These are phyloP conservation scores for Rotaria socialis DNA, from an alignment of 2,888 invertebrate genomes.

Conservation along the genomic window DNA sequence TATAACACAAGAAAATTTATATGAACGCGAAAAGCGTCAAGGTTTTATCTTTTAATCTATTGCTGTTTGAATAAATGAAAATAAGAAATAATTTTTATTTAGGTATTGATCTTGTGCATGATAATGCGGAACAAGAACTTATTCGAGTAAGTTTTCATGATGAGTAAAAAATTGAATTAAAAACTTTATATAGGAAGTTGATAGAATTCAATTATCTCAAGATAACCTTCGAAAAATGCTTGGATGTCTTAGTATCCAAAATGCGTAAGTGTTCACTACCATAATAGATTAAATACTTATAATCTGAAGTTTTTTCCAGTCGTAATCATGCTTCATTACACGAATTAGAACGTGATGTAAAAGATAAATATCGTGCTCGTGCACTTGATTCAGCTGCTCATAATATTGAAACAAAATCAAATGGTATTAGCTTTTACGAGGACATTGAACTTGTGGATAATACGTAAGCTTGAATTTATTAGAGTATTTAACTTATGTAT, in stretches of 20 bases:
- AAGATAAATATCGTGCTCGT: conserved; percentile 77
- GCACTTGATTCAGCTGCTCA: conserved; percentile 56
- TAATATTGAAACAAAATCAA: conserved; percentile 55
- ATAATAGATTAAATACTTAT: neutral
- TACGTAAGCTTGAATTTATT: conserved; percentile 52
- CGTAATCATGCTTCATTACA: conserved; percentile 63
- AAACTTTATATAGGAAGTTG: conserved; percentile 66
- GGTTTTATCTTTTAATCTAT: conserved; percentile 52
- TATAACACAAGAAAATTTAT: conserved; percentile 86
- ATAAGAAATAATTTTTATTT: neutral
- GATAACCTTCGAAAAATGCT: conserved; percentile 72
- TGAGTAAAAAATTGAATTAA: too few species aligned
- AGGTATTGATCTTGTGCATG: conserved; percentile 80
- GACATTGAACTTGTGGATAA: conserved; percentile 57
- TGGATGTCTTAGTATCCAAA: conserved; percentile 59
- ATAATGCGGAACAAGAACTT: conserved; percentile 78
- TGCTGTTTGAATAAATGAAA: too few species aligned
- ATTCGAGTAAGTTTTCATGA: conserved; percentile 62
- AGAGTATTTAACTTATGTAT: too few species aligned
- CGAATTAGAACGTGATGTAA: conserved; percentile 79
- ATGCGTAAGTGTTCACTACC: neutral
- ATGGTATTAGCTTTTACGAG: conserved; percentile 58
- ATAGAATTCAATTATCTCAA: conserved; percentile 73
- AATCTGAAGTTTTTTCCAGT: conserved; percentile 49
- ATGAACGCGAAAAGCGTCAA: conserved; percentile 80